Percentiles rank a stretch among this genome's conserved stretches.
Conservation (phyloP, 2,888 invertebrate genomes). For the Enchytraeus crypticus region DNA sequence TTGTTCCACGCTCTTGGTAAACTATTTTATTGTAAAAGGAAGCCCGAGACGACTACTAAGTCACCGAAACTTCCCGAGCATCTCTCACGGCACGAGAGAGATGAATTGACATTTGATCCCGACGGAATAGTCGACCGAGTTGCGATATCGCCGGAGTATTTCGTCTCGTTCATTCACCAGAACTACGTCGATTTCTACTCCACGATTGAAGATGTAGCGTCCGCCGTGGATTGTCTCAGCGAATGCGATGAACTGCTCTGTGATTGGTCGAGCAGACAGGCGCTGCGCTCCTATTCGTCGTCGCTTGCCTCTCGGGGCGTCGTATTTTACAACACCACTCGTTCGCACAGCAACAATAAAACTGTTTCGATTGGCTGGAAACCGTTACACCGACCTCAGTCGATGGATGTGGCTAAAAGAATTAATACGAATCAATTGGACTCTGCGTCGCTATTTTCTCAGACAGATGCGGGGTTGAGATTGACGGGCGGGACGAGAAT, state of each 20-base stretch:
- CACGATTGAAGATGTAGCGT: slow-evolving; percentile 57
- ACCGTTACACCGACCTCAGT: slow-evolving; percentile 46
- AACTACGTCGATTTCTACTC: slow-evolving; percentile 61
- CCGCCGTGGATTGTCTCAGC: slow-evolving; percentile 62
- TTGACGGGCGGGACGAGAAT: too few relatives aligned
- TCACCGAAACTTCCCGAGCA: slow-evolving; percentile 35
- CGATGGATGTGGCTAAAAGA: slow-evolving; percentile 13
- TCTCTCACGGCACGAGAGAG: slow-evolving; percentile 35
- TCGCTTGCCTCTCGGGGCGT: slow-evolving; percentile 40
- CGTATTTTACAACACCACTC: slow-evolving; percentile 36
- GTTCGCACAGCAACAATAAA: slow-evolving; percentile 25
- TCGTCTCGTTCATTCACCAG: slow-evolving; percentile 49
- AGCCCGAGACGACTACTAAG: slow-evolving; percentile 11
- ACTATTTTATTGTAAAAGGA: slow-evolving; percentile 51
- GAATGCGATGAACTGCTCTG: slow-evolving; percentile 65
- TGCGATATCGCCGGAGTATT: slow-evolving; percentile 46
- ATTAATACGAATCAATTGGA: too few relatives aligned
- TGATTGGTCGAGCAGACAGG: slow-evolving; percentile 41
- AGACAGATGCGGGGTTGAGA: too few relatives aligned
- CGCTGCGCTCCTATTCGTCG: slow-evolving; percentile 35
- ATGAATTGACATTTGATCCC: slow-evolving; percentile 38
- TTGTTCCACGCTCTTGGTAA: slow-evolving; percentile 52
- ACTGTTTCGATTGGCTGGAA: slow-evolving; percentile 35
- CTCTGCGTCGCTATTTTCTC: too few relatives aligned
- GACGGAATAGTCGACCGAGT: slow-evolving; percentile 46